These are phyloP conservation scores for Ophonus ardosiacus DNA, from an alignment of 2,888 invertebrate genomes.

Conservation along the genomic window DNA sequence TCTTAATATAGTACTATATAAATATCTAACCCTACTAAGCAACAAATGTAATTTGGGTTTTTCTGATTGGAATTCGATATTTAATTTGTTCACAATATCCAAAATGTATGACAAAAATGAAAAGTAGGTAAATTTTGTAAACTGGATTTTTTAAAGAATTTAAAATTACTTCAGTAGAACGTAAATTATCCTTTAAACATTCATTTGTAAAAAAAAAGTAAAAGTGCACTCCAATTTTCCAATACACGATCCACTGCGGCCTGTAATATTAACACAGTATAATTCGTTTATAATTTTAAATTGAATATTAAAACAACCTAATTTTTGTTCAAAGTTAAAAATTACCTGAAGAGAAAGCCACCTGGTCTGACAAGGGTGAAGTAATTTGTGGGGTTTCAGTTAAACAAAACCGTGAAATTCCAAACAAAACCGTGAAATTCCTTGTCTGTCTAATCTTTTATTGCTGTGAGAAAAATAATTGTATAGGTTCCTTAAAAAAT, in stretches of 20 bases:
- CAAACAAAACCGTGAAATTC: constrained; percentile 68
- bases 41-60: not conserved
- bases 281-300: not conserved
- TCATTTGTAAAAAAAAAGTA: constrained; percentile 18
- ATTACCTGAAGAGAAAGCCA: constrained; percentile 69
- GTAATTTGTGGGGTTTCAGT: constrained; percentile 68
- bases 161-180: not conserved
- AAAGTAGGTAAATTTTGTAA: constrained; percentile 20
- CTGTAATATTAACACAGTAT: constrained; percentile 27
- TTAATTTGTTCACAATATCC: constrained; percentile 22
- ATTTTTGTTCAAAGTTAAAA: not conserved
- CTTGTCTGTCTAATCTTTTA: constrained; percentile 68
- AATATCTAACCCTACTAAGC: not conserved
- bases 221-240: constrained; percentile 13
- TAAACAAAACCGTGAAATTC: constrained; percentile 69
- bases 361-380: constrained; percentile 69
- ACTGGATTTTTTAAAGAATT: constrained; percentile 1
- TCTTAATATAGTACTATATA: constrained; percentile 15
- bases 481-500: constrained; percentile 68
- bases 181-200: constrained; percentile 3
- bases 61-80: constrained; percentile 15
- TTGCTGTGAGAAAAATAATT: constrained; percentile 69
- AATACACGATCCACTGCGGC: not conserved
- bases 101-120: constrained; percentile 1
- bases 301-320: not conserved